Percentiles rank a stretch among this genome's conserved stretches.
phyloP scores from a whole-genome alignment of 2,888 invertebrate species.

The Microplitis manilae region DNA sequence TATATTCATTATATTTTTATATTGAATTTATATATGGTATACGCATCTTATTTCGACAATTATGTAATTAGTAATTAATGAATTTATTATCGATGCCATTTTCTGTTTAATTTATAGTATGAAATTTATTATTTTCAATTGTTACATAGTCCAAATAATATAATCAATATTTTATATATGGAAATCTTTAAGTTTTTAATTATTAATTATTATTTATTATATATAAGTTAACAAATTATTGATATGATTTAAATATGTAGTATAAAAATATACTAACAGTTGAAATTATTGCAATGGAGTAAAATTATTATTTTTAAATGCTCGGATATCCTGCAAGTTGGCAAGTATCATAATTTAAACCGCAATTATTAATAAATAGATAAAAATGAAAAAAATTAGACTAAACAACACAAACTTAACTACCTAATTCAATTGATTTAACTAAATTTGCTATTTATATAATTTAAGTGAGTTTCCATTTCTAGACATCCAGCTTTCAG shows the following conservation, averaged over 20 bases:
- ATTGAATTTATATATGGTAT: background rate
- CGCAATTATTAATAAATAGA: too few species aligned
- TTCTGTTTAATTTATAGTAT: background rate
- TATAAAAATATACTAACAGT: constrained; percentile 4
- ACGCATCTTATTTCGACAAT: background rate
- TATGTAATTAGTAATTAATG: background rate
- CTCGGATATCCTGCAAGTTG: too few species aligned
- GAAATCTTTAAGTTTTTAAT: constrained; percentile 26
- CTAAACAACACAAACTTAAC: too few species aligned
- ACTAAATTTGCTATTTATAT: constrained; percentile 54
- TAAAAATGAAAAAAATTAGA: too few species aligned
- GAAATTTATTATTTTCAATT: background rate
- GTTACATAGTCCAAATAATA: background rate
- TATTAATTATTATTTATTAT: constrained; percentile 38
- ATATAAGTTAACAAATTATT: constrained; percentile 16
- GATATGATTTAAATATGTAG: constrained; percentile 4
- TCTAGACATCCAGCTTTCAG: constrained; percentile 82
- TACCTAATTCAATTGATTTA: background rate
- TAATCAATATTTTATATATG: constrained; percentile 23
- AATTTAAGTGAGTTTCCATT: constrained; percentile 75
- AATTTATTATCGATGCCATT: background rate
- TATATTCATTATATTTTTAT: constrained; percentile 11
- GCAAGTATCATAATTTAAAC: too few species aligned
- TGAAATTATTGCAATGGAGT: constrained; percentile 29
- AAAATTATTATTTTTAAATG: too few species aligned